Conservation (phyloP, 2,113 vertebrate genomes). For the Siniperca knerii region DNA sequence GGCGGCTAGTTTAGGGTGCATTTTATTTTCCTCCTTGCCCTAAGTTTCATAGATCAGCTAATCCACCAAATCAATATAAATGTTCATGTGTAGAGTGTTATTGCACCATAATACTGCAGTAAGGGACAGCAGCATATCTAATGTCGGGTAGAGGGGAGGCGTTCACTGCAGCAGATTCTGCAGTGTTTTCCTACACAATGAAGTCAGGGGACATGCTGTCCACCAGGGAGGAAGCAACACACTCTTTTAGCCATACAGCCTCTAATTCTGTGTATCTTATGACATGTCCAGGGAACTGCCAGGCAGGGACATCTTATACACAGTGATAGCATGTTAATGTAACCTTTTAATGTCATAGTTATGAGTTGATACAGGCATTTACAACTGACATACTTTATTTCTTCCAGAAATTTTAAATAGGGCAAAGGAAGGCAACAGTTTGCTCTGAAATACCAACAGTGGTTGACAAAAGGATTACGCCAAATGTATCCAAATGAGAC, state of each 20-base stretch:
- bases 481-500: conserved; percentile 22
- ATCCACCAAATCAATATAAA: conserved; percentile 37
- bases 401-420: background rate
- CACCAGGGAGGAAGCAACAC: background rate
- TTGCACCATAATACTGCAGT: conserved; percentile 54
- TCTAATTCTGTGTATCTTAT: background rate
- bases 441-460: conserved; percentile 19
- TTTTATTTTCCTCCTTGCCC: conserved; percentile 30
- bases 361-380: conserved; percentile 32
- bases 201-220: conserved; percentile 30
- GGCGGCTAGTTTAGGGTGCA: background rate
- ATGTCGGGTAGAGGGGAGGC: conserved; percentile 51
- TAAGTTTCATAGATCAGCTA: conserved; percentile 12
- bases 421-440: conserved; percentile 62
- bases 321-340: conserved; percentile 13
- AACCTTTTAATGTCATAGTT: conserved; percentile 15
- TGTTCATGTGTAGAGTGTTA: conserved; percentile 27
- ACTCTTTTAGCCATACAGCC: background rate
- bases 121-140: conserved; percentile 47
- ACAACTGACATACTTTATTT: background rate
- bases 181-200: conserved; percentile 60
- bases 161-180: conserved; percentile 72
- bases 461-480: background rate
- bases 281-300: conserved; percentile 1
- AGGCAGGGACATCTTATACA: conserved; percentile 9